Evolutionary conservation across 1,140 invertebrate genomes (phyloP), one percentile per base, ranked within the genome.

Genomic region (Zaprionus nigranus): DNA sequence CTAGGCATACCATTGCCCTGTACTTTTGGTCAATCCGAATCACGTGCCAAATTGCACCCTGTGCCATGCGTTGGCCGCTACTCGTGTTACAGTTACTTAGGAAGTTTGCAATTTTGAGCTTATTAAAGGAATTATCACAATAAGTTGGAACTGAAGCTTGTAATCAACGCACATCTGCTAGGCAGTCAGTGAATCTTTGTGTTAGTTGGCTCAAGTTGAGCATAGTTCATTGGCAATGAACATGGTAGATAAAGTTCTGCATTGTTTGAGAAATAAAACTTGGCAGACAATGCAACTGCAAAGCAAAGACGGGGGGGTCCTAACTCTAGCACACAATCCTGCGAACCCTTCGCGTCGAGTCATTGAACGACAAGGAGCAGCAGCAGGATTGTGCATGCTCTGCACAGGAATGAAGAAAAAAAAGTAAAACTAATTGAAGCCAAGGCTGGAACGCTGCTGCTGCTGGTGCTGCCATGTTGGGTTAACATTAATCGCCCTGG

Each of bases 391-490:
- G 62, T 20, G 46, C 3, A 22, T 40, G 38, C 30, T 30, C 3
- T 30, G 46, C 11, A 51, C n/a, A 9, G 7, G 17, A 6, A 15
- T 40, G 13, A 46, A 17, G 40, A 46, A 36, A 43, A 20, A 49
- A 49, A 49, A 46, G 46, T 22, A 49, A 17, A 60, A 68, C 58
- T 63, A 58, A 69, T 63, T 69, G 38, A 43, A 60, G 70, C 57
- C 59, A 26, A 43, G 9, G 36, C 38, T 17, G 24, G n/a, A 2
- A 17, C n/a, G 24, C 24, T 26, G 24, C 3, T 24, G 3, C 24
- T 24, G 24, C 15, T 24, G 54, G 15, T 17, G n/a, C 3, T 15
- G 38, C 46, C 46, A 17, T 20, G 46, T 20, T 51, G 46, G 46
- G 3, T 5, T 22, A 4, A 49, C 61, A 64, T 64, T 58, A 54